Evolutionary conservation across 2,797 vertebrate genomes (phyloP), one percentile per base, ranked within the genome.

Genomic region (Chanos chanos): DNA sequence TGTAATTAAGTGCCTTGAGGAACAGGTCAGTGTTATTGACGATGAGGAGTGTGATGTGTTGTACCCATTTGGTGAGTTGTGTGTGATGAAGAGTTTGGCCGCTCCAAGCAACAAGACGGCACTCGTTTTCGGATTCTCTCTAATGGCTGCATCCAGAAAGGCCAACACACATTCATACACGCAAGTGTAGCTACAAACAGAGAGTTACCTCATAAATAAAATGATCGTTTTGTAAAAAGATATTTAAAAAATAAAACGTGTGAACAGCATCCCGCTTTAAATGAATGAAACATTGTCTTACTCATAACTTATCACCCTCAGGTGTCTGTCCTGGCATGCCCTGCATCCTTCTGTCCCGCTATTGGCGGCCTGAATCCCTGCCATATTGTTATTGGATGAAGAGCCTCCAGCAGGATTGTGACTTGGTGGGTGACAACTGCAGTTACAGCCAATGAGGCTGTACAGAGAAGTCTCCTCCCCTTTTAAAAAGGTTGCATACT

Each of bases 41-140:
- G 2, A 16, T 43, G n/a, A n/a, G n/a, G n/a, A n/a, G 52, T 13
- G 13, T 7, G 47, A 43, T 70, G 61, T 73, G 64, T 80, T 90
- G 89, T 77, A 54, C 4, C 79, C 7, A 9, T n/a, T n/a, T n/a
- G 75, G 60, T n/a, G 78, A 72, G 16, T 75, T 81, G 68, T 94
- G 93, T 33, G 10, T 30, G 0, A 84, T 18, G 22, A 94, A 83
- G 28, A 86, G 72, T 55, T 81, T 82, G 5, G 86, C 78, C 0
- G 85, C 87, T 40, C 91, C 92, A 19, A 96, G 85, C 36, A 90
- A 69, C 90, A 92, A 86, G 41, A 94, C 64, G 12, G 88, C 87
- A 13, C 85, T 83, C 9, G 87, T 81, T 82, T 86, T 90, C 12
- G 77, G 77, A 1, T 66, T 80, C 68, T 85, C 84, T 45, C 71